A percentile compares a stretch with the other conserved stretches of the same genome.
These are phyloP conservation scores for Marcusenius ussheri DNA, from an alignment of 2,113 vertebrate species.

Conservation along the genomic window DNA sequence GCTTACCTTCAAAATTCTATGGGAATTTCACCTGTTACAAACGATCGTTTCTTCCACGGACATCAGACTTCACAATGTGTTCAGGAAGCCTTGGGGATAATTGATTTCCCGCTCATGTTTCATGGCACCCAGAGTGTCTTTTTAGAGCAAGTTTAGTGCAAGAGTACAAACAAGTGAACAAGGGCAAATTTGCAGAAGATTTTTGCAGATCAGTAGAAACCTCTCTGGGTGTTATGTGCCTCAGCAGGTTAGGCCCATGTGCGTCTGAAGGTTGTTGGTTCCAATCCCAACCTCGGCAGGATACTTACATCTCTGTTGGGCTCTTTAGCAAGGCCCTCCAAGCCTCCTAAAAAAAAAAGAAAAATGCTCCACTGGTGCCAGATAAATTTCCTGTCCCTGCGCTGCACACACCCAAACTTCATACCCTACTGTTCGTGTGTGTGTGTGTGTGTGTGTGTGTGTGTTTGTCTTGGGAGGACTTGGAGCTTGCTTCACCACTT, in stretches of 20 bases:
- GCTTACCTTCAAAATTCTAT: background rate
- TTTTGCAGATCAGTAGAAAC: background rate
- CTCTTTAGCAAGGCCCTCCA: background rate
- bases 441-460: background rate
- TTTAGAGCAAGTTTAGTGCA: background rate
- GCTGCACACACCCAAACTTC: background rate
- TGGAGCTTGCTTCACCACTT: background rate
- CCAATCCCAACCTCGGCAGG: background rate
- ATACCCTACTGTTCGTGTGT: background rate
- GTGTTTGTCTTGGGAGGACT: background rate
- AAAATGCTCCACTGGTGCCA: too few species aligned
- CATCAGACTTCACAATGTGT: background rate
- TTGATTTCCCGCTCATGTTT: background rate
- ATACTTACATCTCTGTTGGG: background rate
- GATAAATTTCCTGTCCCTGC: background rate
- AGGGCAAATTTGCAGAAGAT: background rate
- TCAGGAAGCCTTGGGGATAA: background rate
- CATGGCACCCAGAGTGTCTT: background rate
- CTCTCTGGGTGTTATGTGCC: background rate
- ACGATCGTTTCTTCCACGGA: background rate
- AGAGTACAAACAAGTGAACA: background rate
- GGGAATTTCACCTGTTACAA: background rate
- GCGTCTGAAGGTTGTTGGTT: background rate
- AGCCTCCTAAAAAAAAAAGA: too few species aligned
- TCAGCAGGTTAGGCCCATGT: background rate